These are phyloP conservation scores for Diacarnus erythraeanus DNA, from an alignment of 37 sponge, comb jelly and placozoan species.

Conservation along the genomic window DNA sequence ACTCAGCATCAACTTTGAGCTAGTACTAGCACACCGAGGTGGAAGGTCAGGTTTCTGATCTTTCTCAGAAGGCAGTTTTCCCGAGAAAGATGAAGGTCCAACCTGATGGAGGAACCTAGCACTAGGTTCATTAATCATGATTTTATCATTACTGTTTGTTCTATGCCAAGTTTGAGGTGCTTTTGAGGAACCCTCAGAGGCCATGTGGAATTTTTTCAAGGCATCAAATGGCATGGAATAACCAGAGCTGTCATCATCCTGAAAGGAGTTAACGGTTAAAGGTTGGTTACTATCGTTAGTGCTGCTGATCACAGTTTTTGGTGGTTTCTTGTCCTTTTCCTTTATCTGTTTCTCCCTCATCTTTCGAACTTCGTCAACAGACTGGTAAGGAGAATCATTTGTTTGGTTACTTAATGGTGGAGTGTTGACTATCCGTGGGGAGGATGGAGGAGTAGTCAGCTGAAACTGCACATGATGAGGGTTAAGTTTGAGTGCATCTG, in stretches of 20 bases:
- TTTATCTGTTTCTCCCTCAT: slow-evolving; percentile 31
- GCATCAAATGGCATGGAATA: slow-evolving; percentile 62
- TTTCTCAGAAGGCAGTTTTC: background rate
- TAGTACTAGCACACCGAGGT: background rate
- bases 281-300: background rate
- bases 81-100: background rate
- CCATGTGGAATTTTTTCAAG: background rate
- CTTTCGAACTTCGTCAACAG: slow-evolving; percentile 35
- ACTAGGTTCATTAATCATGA: background rate
- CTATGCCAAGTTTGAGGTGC: background rate
- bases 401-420: background rate
- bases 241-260: slow-evolving; percentile 21
- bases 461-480: background rate
- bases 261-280: background rate
- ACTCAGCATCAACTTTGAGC: background rate
- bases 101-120: slow-evolving; percentile 16
- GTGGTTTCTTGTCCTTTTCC: background rate
- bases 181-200: background rate
- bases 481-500: slow-evolving; percentile 15
- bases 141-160: background rate
- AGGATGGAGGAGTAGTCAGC: background rate
- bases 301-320: background rate
- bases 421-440: background rate
- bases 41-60: background rate
- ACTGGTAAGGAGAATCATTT: slow-evolving; percentile 23